phyloP scores from a whole-genome alignment of 2,888 invertebrate genomes.

The Pristionchus japonicus region DNA sequence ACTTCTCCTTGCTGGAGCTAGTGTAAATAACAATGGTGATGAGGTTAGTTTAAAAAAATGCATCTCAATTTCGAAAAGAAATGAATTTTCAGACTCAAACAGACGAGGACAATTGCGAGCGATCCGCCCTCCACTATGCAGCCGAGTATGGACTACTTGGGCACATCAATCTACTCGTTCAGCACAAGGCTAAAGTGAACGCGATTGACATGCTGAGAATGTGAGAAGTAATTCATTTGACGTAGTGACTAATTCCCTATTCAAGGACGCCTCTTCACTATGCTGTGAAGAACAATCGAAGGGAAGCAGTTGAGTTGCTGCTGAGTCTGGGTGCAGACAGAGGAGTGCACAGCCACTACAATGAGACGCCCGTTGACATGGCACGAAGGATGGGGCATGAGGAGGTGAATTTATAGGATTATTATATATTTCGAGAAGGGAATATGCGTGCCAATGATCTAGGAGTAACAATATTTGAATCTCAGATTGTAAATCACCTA shows the following conservation, averaged over 20 bases:
- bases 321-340: background rate
- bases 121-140: background rate
- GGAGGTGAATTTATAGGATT: background rate
- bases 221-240: background rate
- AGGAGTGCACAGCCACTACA: background rate
- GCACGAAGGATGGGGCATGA: background rate
- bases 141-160: background rate
- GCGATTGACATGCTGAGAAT: background rate
- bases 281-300: background rate
- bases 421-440: too few relatives aligned
- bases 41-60: background rate
- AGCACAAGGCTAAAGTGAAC: background rate
- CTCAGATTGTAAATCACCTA: background rate
- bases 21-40: background rate
- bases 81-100: background rate
- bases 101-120: background rate
- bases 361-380: background rate
- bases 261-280: background rate
- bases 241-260: background rate
- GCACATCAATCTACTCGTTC: constrained; percentile 5
- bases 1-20: background rate
- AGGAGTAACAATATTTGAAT: background rate
- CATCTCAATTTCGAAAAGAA: background rate
- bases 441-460: too few relatives aligned
- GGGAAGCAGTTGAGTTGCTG: background rate